These are phyloP conservation scores for Thoracochromis brauschi DNA, from an alignment of 2,113 vertebrate genomes.

Conservation along the genomic window DNA sequence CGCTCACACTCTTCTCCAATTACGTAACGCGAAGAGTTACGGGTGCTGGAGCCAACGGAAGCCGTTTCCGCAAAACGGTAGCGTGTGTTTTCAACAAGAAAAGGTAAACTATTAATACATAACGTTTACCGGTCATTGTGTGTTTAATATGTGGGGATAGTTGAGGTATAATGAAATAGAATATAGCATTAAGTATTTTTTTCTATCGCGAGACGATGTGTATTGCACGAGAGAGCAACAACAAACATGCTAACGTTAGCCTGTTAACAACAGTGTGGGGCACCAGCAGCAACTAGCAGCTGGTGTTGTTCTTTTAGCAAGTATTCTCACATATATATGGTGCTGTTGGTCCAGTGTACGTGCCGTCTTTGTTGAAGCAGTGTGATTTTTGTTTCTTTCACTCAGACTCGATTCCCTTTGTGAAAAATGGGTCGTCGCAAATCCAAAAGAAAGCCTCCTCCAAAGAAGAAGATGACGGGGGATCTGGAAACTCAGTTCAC, in stretches of 20 bases:
- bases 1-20: slow-evolving; percentile 12
- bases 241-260: slow-evolving; percentile 49
- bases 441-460: slow-evolving; percentile 87
- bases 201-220: neutral
- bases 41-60: neutral
- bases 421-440: slow-evolving; percentile 83
- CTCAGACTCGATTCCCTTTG: neutral
- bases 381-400: neutral
- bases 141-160: fast-evolving
- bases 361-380: neutral
- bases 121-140: too few relatives aligned
- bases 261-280: neutral
- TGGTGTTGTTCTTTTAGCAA: neutral
- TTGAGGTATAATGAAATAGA: neutral
- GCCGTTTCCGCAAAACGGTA: neutral
- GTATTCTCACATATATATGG: neutral
- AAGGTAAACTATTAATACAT: slow-evolving; percentile 17
- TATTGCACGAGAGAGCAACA: neutral
- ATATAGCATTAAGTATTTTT: neutral
- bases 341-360: too few relatives aligned
- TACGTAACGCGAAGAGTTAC: neutral
- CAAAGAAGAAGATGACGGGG: slow-evolving; percentile 92
- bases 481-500: slow-evolving; percentile 88
- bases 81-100: slow-evolving; percentile 9
- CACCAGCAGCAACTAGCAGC: neutral